Evolutionary conservation across 2,113 vertebrate species (phyloP).

Genomic region (Pelecanoides urinatrix): DNA sequence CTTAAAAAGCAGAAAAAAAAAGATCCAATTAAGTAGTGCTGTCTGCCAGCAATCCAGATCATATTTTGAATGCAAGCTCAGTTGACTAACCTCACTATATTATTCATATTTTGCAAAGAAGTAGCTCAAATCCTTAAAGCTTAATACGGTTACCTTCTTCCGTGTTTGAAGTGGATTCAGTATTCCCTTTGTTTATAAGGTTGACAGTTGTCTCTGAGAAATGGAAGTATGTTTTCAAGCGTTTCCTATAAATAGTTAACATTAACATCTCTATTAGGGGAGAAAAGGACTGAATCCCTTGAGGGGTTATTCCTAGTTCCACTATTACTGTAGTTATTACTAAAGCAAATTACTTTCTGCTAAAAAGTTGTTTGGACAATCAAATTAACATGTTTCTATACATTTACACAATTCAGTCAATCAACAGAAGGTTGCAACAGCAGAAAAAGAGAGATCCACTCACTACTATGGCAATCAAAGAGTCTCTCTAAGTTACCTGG

Average conservation of each 20-base stretch:
- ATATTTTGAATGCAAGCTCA: background rate
- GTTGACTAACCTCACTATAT: background rate
- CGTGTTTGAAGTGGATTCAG: background rate
- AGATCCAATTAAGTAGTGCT: background rate
- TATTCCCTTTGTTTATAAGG: background rate
- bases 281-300: background rate
- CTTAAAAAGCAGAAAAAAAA: background rate
- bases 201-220: background rate
- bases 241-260: background rate
- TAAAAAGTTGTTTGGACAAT: background rate
- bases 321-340: background rate
- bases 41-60: background rate
- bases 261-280: background rate
- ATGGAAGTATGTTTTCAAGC: background rate
- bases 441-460: too few relatives aligned
- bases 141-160: background rate
- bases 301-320: background rate
- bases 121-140: background rate
- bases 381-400: background rate
- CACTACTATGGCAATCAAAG: background rate
- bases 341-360: background rate
- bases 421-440: background rate
- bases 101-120: background rate
- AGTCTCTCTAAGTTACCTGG: background rate
- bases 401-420: background rate